A percentile compares a stretch with the other conserved stretches of the same genome.
Evolutionary conservation across 2,797 vertebrate genomes (phyloP).

Genomic region (Labroides dimidiatus): DNA sequence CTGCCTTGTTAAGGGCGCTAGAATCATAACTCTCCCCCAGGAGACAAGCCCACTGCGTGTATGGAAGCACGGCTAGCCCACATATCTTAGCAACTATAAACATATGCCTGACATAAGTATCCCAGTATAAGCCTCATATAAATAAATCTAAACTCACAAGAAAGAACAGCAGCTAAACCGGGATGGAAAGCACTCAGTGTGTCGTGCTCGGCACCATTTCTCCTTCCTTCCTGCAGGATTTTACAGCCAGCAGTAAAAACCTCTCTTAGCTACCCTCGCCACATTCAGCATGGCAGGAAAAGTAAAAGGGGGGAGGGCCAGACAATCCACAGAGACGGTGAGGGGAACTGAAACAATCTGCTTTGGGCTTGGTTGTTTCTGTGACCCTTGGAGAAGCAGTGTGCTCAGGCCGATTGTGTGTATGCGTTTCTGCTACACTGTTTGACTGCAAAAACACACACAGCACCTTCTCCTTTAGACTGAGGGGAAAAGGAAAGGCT

Average conservation of each 20-base stretch:
- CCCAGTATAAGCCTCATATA: slow-evolving; percentile 61
- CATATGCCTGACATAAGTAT: slow-evolving; percentile 67
- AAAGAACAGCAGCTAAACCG: slow-evolving; percentile 51
- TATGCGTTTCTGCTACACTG: slow-evolving; percentile 37
- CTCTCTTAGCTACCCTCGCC: slow-evolving; percentile 49
- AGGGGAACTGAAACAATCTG: slow-evolving; percentile 67
- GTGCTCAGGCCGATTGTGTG: slow-evolving; percentile 27
- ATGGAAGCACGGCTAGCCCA: slow-evolving; percentile 47
- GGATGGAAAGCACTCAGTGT: slow-evolving; percentile 50
- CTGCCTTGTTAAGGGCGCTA: slow-evolving; percentile 69
- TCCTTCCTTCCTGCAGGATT: slow-evolving; percentile 67
- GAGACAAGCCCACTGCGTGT: slow-evolving; percentile 59
- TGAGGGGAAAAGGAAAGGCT: slow-evolving; percentile 1
- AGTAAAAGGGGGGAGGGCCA: slow-evolving; percentile 37
- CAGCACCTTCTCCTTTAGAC: slow-evolving; percentile 35
- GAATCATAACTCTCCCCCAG: slow-evolving; percentile 69
- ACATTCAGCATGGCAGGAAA: slow-evolving; percentile 55
- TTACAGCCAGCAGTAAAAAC: slow-evolving; percentile 67
- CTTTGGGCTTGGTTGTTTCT: slow-evolving; percentile 52
- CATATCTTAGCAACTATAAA: slow-evolving; percentile 68
- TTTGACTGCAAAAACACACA: slow-evolving; percentile 53
- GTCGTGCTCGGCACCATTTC: slow-evolving; percentile 46
- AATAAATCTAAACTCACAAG: slow-evolving; percentile 67
- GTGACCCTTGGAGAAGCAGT: slow-evolving; percentile 55
- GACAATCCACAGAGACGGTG: slow-evolving; percentile 38